Conservation (phyloP, 2,113 vertebrate species). For the Epinephelus moara region DNA sequence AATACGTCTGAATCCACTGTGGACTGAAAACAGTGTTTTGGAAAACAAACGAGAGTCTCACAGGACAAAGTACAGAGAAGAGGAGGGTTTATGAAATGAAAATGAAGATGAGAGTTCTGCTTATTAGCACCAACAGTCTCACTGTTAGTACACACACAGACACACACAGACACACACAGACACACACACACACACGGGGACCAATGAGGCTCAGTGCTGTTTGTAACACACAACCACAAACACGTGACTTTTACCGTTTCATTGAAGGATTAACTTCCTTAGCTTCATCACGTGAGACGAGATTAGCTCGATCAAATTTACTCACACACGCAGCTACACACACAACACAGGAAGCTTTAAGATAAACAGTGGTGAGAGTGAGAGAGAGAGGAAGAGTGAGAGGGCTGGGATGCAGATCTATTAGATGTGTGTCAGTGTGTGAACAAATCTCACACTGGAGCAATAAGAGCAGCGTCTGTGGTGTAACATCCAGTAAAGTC, state of each 20-base stretch:
- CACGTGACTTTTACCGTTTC: constrained; percentile 40
- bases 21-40: not conserved
- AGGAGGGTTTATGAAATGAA: constrained; percentile 2
- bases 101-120: not conserved
- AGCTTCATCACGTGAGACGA: constrained; percentile 55
- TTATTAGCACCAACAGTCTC: not conserved
- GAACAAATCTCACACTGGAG: not conserved
- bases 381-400: not conserved
- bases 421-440: not conserved
- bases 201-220: too few species aligned
- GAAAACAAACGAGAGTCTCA: not conserved
- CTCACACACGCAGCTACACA: not conserved
- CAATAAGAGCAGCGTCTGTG: constrained; percentile 35
- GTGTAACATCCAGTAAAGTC: constrained; percentile 19
- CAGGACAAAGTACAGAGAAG: not conserved
- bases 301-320: constrained; percentile 61
- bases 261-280: constrained; percentile 55
- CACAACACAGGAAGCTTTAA: constrained; percentile 49
- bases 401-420: not conserved
- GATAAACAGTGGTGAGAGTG: constrained; percentile 1
- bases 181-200: not conserved
- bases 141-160: not conserved
- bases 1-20: not conserved
- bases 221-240: not conserved
- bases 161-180: not conserved